Base-by-base conservation (phyloP, 2,888 invertebrate species). In the Axea sp. region DNA sequence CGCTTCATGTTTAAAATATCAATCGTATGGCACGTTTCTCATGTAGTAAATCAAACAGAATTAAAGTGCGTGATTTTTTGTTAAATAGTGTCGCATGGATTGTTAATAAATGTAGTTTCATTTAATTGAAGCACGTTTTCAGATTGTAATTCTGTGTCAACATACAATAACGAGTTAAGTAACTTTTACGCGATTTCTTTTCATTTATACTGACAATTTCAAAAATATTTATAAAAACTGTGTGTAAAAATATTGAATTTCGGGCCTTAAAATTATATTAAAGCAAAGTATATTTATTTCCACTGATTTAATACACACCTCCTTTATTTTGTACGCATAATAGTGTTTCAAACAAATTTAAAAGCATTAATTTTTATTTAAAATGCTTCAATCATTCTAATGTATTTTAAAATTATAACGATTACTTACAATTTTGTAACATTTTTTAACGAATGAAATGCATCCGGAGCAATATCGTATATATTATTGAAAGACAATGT, bases 371-470 rank as follows among this genome's bases (percentile, higher is more conserved):
- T n/a, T n/a, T n/a, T n/a, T n/a, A n/a, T n/a, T n/a, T n/a, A n/a
- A n/a, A n/a, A n/a, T n/a, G n/a, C n/a, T n/a, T n/a, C n/a, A n/a
- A n/a, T n/a, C n/a, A n/a, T n/a, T n/a, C n/a, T n/a, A n/a, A n/a
- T n/a, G n/a, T n/a, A n/a, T n/a, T n/a, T 11, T 19, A 39, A 39
- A 22, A 39, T 19, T 4, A 26, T 4, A 4, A 26, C 1, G 6
- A 26, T 81, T 8, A 89, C 90, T 90, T 86, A 91, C 91, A 91
- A 83, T 78, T 88, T 89, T 55, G 88, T 87, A 75, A 91, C 83
- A 76, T 87, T 86, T 53, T 74, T 80, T 69, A 88, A 81, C 7
- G 87, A 80, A 17, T 80, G 76, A 81, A 91, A 90, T 51, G 88
- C 83, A 47, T 87, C 82, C 37, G 85, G 82, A 64, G 88, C 85